Base-by-base conservation (phyloP, 1,140 invertebrate genomes). In the Drosophila micromelanica region DNA sequence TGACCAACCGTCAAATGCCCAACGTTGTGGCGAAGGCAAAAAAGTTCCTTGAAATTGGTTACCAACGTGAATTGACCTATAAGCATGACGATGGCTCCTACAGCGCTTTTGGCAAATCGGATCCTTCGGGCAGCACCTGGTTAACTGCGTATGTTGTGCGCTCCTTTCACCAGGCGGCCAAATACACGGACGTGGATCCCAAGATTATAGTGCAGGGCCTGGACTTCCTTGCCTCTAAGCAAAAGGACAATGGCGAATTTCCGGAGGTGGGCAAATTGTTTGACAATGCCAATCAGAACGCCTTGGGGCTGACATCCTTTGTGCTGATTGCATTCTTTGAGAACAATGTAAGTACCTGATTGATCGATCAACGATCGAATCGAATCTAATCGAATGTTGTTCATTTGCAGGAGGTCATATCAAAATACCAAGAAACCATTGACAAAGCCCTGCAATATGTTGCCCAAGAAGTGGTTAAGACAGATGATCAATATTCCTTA, bases 51-150 rank as follows among this genome's bases (percentile, higher is more conserved):
- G 96, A 98, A 91, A 94, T 94, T 65, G 97, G 98, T 3, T 98
- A 98, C 91, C 98, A 99, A 91, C 94, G 98, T 69, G 96, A 99
- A 91, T 93, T 99, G 78, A 97, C 96, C 0, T 99, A 97, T 90
- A 95, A 95, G 68, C 95, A 96, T 64, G 85, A 93, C 2, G 98
- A 99, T 92, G 98, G 98, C 3, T 99, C 98, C 0, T 99, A 99
- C 92, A 98, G 97, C 90, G 96, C 97, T 93, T 99, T 98, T 91
- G 98, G 98, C 43, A 94, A 95, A 74, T 93, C 93, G 4, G 97
- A 98, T 92, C 90, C 93, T 2, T 94, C 93, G 23, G 97, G 98
- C 5, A 98, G 96, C 82, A 96, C 96, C n/a, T 99, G 98, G 97
- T 45, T 99, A 20, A 98, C 98, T 5, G 97, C 98, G 1, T 98